Conservation (phyloP, 2,888 invertebrate species). For the Caenorhabditis parvicauda region DNA sequence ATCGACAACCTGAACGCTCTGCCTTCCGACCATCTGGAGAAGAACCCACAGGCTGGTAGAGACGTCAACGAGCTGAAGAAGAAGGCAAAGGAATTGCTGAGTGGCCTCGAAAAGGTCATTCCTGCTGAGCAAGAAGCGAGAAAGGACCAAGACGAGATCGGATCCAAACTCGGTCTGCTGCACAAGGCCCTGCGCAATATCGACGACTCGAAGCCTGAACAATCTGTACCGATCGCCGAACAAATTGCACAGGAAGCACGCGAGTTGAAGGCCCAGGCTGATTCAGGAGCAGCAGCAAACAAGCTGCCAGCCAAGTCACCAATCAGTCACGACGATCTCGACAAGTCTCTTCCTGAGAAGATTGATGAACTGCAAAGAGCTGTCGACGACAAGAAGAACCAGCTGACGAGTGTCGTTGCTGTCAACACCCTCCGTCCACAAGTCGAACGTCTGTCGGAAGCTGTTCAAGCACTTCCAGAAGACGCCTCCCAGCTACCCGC, state of each 20-base stretch:
- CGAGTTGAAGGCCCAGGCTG: constrained; percentile 6
- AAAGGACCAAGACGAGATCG: constrained; percentile 1
- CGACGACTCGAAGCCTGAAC: not conserved
- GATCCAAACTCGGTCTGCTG: not conserved
- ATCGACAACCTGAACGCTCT: constrained; percentile 5
- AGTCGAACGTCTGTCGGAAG: constrained; percentile 25
- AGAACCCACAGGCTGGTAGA: constrained; percentile 9
- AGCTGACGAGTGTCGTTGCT: constrained; percentile 24
- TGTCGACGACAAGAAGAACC: constrained; percentile 25
- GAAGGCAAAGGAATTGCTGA: constrained; percentile 10
- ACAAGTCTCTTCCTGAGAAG: constrained; percentile 21
- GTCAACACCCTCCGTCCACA: constrained; percentile 31
- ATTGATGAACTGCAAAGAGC: constrained; percentile 15
- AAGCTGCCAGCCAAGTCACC: constrained; percentile 1
- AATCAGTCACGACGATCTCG: constrained; percentile 21
- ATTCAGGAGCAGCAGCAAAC: constrained; percentile 8
- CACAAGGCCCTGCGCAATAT: not conserved
- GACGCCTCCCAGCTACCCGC: constrained; percentile 23
- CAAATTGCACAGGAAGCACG: constrained; percentile 9
- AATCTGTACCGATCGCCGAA: constrained; percentile 12
- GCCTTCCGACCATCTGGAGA: not conserved
- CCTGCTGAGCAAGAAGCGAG: constrained; percentile 4
- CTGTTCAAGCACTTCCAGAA: constrained; percentile 26
- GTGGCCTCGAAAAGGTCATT: constrained; percentile 5
- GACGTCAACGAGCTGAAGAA: constrained; percentile 13